These are phyloP conservation scores for Hyaena hyaena DNA, from an alignment of 2,113 vertebrate species.

Conservation along the genomic window DNA sequence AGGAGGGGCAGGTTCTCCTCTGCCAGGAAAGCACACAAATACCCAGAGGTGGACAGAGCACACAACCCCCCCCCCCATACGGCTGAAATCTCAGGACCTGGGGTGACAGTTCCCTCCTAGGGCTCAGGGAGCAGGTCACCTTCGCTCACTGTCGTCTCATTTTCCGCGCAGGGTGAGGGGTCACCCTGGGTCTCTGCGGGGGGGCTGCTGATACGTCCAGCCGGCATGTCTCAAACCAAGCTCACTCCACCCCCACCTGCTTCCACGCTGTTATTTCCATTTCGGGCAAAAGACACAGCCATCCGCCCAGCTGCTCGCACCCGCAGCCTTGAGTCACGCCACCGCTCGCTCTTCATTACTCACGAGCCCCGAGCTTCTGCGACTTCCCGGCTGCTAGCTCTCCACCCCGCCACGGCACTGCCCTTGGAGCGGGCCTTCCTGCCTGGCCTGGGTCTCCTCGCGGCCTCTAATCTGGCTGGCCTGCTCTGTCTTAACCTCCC, in stretches of 20 bases:
- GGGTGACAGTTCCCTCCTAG: background rate
- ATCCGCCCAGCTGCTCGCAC: no score
- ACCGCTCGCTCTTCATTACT: background rate
- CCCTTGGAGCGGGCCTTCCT: background rate
- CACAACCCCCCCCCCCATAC: no score
- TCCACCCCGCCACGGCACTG: rapidly evolving
- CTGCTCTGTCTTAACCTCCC: background rate
- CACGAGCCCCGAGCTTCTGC: background rate
- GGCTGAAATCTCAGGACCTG: background rate
- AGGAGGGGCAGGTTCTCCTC: background rate
- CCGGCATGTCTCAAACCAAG: background rate
- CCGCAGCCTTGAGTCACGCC: background rate
- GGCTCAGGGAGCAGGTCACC: background rate
- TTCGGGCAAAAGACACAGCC: background rate
- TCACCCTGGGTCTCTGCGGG: background rate
- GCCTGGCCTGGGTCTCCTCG: background rate
- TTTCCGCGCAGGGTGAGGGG: background rate
- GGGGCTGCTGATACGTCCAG: background rate
- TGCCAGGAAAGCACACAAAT: background rate
- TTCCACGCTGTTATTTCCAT: background rate
- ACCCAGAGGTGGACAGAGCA: background rate
- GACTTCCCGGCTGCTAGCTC: background rate
- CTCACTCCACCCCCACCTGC: background rate
- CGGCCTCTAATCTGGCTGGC: background rate
- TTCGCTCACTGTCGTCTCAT: background rate